These are phyloP conservation scores for Carcina quercana DNA, from an alignment of 2,888 invertebrate genomes.

Conservation along the genomic window DNA sequence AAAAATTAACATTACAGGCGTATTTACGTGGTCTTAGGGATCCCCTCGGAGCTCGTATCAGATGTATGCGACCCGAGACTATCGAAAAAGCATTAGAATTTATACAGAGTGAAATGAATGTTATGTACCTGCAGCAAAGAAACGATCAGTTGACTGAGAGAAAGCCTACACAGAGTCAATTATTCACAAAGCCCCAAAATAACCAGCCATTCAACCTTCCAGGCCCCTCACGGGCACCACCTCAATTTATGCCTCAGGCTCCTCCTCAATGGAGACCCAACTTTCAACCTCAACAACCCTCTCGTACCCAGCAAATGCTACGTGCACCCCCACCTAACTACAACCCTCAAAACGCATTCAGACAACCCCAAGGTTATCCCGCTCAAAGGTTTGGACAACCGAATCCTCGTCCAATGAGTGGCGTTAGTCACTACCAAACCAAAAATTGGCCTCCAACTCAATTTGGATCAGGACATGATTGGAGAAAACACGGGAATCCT, in stretches of 20 bases:
- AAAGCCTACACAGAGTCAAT: background rate
- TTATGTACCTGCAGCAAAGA: conserved; percentile 3
- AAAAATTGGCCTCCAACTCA: conserved; percentile 2
- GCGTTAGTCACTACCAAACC: conserved; percentile 4
- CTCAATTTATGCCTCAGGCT: no score
- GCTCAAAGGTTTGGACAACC: background rate
- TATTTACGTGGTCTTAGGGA: background rate
- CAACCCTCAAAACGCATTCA: conserved; percentile 5
- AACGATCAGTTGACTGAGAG: background rate
- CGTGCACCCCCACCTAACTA: conserved; percentile 10
- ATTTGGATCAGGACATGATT: no score
- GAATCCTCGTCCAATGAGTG: conserved; percentile 11
- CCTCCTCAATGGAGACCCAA: background rate
- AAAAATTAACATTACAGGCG: conserved; percentile 2
- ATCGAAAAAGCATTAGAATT: conserved; percentile 4
- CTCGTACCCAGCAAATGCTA: conserved; percentile 9
- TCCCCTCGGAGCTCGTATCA: background rate
- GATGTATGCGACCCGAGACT: conserved; percentile 5
- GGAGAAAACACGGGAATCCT: conserved; percentile 13
- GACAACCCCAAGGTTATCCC: conserved; percentile 1
- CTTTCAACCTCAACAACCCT: background rate
- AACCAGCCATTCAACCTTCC: no score
- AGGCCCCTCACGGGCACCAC: no score
- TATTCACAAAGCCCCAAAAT: no score
- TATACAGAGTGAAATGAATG: conserved; percentile 4